phyloP scores from a whole-genome alignment of 1,140 invertebrate species.

The Philopotamus ludificatus region DNA sequence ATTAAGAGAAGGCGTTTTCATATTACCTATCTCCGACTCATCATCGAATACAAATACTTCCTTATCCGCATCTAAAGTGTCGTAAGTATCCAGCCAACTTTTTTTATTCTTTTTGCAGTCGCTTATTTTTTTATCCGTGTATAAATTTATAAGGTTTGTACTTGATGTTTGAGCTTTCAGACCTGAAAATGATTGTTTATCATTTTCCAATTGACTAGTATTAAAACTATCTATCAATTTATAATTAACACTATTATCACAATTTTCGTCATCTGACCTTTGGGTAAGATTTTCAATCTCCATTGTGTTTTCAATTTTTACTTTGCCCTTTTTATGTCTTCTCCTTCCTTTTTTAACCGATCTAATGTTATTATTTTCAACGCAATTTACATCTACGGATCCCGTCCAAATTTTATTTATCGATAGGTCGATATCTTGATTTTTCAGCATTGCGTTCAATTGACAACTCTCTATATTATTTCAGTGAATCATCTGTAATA shows the following conservation, averaged over 20 bases:
- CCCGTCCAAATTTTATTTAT: no score
- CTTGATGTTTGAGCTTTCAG: neutral
- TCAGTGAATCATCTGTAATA: no score
- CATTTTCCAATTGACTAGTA: slow-evolving; percentile 9
- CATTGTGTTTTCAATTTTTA: neutral
- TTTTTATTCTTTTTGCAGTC: neutral
- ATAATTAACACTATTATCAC: neutral
- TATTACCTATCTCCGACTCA: neutral
- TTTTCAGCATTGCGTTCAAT: no score
- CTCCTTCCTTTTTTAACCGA: slow-evolving; percentile 13
- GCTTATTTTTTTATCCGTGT: no score
- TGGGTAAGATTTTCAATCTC: neutral
- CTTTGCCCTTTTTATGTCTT: slow-evolving; percentile 7
- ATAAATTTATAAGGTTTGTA: neutral
- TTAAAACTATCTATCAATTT: neutral
- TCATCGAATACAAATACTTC: neutral
- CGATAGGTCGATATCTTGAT: no score
- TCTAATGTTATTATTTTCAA: neutral
- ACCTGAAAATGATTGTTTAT: neutral
- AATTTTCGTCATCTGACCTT: neutral
- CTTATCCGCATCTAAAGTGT: neutral
- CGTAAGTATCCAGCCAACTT: slow-evolving; percentile 15
- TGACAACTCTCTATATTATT: no score
- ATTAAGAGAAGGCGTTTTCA: neutral
- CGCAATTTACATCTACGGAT: neutral